Evolutionary conservation across 2,797 vertebrate species (phyloP), one percentile per base, ranked within the genome.

Genomic region (Mormyrus hasselquistii): DNA sequence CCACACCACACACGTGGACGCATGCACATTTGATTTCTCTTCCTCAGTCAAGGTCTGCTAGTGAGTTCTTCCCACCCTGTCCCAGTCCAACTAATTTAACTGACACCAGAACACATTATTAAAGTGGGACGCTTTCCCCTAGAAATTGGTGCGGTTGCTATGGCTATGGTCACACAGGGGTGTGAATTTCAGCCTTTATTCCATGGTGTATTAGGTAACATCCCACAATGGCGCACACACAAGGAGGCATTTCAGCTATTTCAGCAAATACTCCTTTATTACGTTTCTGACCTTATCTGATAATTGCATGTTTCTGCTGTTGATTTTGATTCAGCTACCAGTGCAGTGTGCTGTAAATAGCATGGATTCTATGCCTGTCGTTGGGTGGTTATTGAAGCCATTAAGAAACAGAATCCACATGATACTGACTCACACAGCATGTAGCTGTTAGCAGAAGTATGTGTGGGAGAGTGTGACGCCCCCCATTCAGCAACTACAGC

Each of bases 101-200:
- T 86, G 89, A 79, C 82, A 88, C n/a, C n/a, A 86, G 86, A 89
- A 79, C 4, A 22, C 49, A 79, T 34, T 86, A 88, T 79, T 84
- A 90, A 87, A 88, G 50, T 91, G 89, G 79, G 87, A 90, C 86
- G 82, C 44, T 86, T 38, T 14, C 87, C 85, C 34, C 91, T 93
- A 88, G 88, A 92, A 65, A 92, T 50, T 76, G 88, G 87, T 92
- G 92, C 91, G 2, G 92, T 95, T 93, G 91, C 94, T 88, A 84
- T 76, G 89, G 89, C 49, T 87, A 19, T 87, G 73, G 83, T 89
- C 62, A 87, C 65, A 86, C 84, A 44, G 50, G 34, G 88, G 62
- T 89, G 49, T 86, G 83, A 49, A 82, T 86, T 89, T 86, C 88
- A 86, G 83, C 16, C 47, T 69, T 89, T 89, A 86, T 52, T 83